phyloP scores from a whole-genome alignment of 1,140 invertebrate genomes.

The Zaprionus ornatus region DNA sequence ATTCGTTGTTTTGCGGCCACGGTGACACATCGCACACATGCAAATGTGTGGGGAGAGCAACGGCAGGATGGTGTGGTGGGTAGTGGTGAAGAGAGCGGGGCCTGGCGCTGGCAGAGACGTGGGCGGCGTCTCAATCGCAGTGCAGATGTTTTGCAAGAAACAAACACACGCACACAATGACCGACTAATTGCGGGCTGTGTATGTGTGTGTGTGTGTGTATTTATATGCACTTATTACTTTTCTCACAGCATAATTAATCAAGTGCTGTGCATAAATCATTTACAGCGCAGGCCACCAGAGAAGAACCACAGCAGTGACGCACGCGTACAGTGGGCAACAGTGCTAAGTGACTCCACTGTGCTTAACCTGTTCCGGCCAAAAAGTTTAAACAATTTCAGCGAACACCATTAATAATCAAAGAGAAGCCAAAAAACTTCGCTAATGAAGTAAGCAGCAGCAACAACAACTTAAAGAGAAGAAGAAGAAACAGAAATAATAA shows the following conservation, averaged over 20 bases:
- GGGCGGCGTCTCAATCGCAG: slow-evolving; percentile 40
- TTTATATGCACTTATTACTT: slow-evolving; percentile 2
- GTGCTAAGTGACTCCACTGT: too few relatives aligned
- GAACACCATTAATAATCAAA: slow-evolving; percentile 64
- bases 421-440: slow-evolving; percentile 53
- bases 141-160: slow-evolving; percentile 46
- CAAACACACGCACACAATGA: slow-evolving; percentile 17
- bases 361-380: slow-evolving; percentile 39
- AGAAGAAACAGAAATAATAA: background rate
- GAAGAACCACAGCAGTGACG: background rate
- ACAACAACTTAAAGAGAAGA: slow-evolving; percentile 38
- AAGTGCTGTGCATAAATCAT: slow-evolving; percentile 24
- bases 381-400: slow-evolving; percentile 19
- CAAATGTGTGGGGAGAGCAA: slow-evolving; percentile 5
- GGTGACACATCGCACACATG: slow-evolving; percentile 57
- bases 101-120: slow-evolving; percentile 13
- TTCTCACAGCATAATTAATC: slow-evolving; percentile 45
- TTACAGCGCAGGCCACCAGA: slow-evolving; percentile 1
- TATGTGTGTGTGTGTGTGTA: background rate
- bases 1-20: slow-evolving; percentile 57
- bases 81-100: background rate
- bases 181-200: slow-evolving; percentile 29
- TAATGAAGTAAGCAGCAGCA: slow-evolving; percentile 69
- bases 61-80: background rate
- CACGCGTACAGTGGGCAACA: background rate